Percentiles rank a stretch among this genome's conserved stretches.
Conservation (phyloP, 1,140 invertebrate genomes). For the Solenopsis invicta region DNA sequence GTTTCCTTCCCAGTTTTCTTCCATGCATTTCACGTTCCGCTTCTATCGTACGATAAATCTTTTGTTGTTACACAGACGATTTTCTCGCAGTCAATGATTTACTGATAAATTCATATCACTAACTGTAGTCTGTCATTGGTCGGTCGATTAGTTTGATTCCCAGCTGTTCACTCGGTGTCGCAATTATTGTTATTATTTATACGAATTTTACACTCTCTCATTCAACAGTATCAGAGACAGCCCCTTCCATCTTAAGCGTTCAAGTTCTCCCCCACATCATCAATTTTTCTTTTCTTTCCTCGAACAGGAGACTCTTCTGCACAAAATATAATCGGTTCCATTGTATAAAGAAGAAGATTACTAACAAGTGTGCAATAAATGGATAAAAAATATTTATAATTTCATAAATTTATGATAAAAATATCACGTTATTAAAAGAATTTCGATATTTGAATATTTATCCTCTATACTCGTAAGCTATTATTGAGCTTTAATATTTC, state of each 20-base stretch:
- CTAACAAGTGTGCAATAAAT: background rate
- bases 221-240: conserved; percentile 82
- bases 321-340: conserved; percentile 20
- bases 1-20: conserved; percentile 65
- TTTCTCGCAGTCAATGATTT: conserved; percentile 82
- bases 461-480: background rate
- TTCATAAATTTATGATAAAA: too few relatives aligned
- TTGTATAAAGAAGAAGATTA: conserved; percentile 24
- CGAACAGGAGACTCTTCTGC: conserved; percentile 87
- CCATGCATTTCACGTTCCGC: conserved; percentile 52
- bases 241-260: conserved; percentile 71
- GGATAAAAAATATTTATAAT: background rate
- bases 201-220: conserved; percentile 85
- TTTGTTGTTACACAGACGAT: conserved; percentile 81
- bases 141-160: conserved; percentile 87
- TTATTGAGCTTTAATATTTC: background rate
- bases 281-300: conserved; percentile 92
- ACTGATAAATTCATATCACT: conserved; percentile 84
- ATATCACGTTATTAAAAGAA: background rate
- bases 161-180: conserved; percentile 85
- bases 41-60: conserved; percentile 67
- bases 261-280: conserved; percentile 87
- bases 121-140: conserved; percentile 86
- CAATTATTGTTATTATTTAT: conserved; percentile 86
- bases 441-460: background rate